phyloP scores from a whole-genome alignment of 2,797 vertebrate species.

The Esox lucius region DNA sequence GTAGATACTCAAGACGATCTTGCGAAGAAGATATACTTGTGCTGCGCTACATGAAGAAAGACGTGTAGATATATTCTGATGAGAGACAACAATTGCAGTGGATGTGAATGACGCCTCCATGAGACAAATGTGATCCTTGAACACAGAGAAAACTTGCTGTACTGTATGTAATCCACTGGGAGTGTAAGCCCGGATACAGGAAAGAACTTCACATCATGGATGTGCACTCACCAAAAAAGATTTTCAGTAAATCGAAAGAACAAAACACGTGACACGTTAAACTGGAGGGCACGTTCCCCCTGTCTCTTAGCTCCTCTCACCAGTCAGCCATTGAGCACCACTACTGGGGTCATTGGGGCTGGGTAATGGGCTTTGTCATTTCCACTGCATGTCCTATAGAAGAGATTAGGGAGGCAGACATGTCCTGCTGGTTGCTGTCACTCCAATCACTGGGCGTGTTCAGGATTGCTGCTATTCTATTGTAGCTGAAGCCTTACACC shows the following conservation, averaged over 20 bases:
- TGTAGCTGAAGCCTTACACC: slow-evolving; percentile 15
- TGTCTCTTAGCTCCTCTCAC: slow-evolving; percentile 4
- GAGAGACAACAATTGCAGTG: too few species aligned
- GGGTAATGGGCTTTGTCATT: slow-evolving; percentile 77
- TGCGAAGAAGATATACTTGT: too few species aligned
- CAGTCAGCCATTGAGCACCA: slow-evolving; percentile 39
- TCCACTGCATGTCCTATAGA: slow-evolving; percentile 65
- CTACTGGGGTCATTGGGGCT: slow-evolving; percentile 37
- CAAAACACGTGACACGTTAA: not conserved
- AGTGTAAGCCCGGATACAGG: not conserved
- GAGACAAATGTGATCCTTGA: too few species aligned
- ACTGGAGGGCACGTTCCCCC: slow-evolving; percentile 17
- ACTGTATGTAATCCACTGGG: not conserved
- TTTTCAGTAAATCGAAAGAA: not conserved
- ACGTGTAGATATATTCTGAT: too few species aligned
- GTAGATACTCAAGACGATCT: too few species aligned
- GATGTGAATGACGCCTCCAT: too few species aligned
- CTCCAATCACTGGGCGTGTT: slow-evolving; percentile 45
- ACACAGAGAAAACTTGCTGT: not conserved
- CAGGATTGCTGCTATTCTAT: slow-evolving; percentile 34
- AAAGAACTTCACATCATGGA: not conserved
- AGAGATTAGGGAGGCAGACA: slow-evolving; percentile 67
- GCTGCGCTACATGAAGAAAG: too few species aligned
- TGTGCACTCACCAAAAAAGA: not conserved
- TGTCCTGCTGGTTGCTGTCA: slow-evolving; percentile 46